Evolutionary conservation across 2,888 invertebrate species (phyloP).

Genomic region (Scaeva pyrastri): DNA sequence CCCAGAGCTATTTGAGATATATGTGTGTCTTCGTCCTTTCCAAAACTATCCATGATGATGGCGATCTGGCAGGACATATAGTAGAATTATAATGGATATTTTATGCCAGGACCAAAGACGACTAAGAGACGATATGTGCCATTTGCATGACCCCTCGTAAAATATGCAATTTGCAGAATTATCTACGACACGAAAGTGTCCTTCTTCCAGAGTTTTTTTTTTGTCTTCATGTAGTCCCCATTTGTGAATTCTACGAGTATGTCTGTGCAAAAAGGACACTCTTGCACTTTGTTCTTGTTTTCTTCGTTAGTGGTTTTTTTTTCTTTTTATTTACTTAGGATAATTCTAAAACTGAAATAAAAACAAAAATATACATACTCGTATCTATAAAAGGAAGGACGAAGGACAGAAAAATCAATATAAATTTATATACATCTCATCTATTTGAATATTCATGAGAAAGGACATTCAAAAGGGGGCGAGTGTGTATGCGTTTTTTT

Average conservation of each 20-base stretch:
- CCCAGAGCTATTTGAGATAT: background rate
- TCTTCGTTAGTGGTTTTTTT: constrained; percentile 53
- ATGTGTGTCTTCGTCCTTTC: constrained; percentile 43
- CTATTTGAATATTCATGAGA: constrained; percentile 76
- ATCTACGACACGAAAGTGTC: constrained; percentile 32
- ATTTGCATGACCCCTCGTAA: constrained; percentile 79
- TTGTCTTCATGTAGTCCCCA: constrained; percentile 24
- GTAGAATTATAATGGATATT: constrained; percentile 82
- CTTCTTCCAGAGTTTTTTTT: constrained; percentile 11
- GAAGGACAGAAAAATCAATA: constrained; percentile 70
- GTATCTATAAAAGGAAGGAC: too few species aligned
- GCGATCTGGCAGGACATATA: background rate
- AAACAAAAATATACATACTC: constrained; percentile 2
- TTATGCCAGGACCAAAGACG: constrained; percentile 78
- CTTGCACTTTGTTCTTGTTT: constrained; percentile 22
- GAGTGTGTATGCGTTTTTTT: constrained; percentile 30
- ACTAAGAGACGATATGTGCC: constrained; percentile 77
- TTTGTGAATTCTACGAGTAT: background rate
- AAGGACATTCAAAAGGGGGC: background rate
- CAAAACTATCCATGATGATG: constrained; percentile 44
- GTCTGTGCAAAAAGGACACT: constrained; percentile 27
- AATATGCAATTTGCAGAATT: constrained; percentile 61
- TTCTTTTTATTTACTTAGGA: constrained; percentile 77
- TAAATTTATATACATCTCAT: constrained; percentile 37
- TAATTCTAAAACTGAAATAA: constrained; percentile 16